A percentile compares a stretch with the other conserved stretches of the same genome.
Evolutionary conservation across 1,140 invertebrate genomes (phyloP).

Genomic region (Rhagoletis pomonella): DNA sequence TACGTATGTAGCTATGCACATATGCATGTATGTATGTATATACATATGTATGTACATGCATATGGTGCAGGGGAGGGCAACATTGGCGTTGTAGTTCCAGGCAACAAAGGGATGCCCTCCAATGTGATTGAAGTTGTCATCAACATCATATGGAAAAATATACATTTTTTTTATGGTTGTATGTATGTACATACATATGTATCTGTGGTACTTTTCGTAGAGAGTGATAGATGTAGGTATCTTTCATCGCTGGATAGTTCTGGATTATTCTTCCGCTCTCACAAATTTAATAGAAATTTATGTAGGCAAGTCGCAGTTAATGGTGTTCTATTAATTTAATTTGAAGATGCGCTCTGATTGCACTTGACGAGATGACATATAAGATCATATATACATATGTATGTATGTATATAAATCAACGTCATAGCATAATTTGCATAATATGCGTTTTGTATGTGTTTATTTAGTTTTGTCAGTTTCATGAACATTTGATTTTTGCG

Average conservation of each 20-base stretch:
- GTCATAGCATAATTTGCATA: too few species aligned
- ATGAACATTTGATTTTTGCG: neutral
- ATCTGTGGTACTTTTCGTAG: neutral
- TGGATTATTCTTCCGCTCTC: constrained; percentile 38
- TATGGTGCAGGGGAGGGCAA: neutral
- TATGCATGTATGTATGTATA: neutral
- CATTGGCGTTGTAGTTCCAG: neutral
- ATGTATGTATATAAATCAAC: too few species aligned
- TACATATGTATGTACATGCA: neutral
- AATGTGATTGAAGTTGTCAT: neutral
- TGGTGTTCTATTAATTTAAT: constrained; percentile 30
- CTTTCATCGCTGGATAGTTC: neutral
- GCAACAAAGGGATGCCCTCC: neutral
- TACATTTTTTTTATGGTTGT: neutral
- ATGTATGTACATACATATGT: neutral
- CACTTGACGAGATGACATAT: neutral
- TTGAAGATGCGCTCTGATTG: neutral
- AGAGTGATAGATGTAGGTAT: neutral
- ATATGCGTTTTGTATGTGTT: too few species aligned
- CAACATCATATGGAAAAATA: neutral
- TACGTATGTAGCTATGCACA: too few species aligned
- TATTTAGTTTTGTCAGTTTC: too few species aligned
- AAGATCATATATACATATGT: neutral
- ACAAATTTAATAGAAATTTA: neutral
- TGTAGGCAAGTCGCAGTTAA: neutral